Percentiles rank a stretch among this genome's conserved stretches.
phyloP scores from a whole-genome alignment of 2,888 invertebrate species.

The Mylabris sibirica region DNA sequence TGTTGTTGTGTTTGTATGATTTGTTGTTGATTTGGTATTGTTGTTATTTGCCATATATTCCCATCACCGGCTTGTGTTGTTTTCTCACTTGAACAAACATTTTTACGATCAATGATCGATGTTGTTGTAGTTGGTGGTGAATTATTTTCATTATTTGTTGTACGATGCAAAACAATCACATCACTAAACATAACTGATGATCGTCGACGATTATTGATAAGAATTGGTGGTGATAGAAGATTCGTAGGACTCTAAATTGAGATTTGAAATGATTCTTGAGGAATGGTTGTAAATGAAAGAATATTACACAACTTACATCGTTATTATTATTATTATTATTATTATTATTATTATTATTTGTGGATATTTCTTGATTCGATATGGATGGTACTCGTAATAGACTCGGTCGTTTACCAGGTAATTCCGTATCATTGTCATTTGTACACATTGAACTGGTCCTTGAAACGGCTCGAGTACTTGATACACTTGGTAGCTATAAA shows the following conservation, averaged over 20 bases:
- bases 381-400: constrained; percentile 69
- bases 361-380: constrained; percentile 67
- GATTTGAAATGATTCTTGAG: background rate
- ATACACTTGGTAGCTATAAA: constrained; percentile 46
- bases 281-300: too few relatives aligned
- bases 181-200: constrained; percentile 92
- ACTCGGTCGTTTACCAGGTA: constrained; percentile 62
- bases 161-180: constrained; percentile 77
- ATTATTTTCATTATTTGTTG: constrained; percentile 43
- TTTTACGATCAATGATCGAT: constrained; percentile 64
- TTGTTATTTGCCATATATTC: constrained; percentile 71
- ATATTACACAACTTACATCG: constrained; percentile 51
- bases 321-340: constrained; percentile 49
- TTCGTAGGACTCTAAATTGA: constrained; percentile 71
- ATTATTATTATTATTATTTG: constrained; percentile 45
- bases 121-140: constrained; percentile 51
- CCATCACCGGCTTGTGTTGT: constrained; percentile 87
- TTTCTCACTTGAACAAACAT: constrained; percentile 84
- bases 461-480: constrained; percentile 53
- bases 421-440: constrained; percentile 49
- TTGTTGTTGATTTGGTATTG: constrained; percentile 50
- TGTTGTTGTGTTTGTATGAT: constrained; percentile 56
- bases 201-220: constrained; percentile 74
- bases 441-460: constrained; percentile 55
- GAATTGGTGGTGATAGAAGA: constrained; percentile 76